Base-by-base conservation (phyloP, 2,888 invertebrate species). In the Torymus auratus region DNA sequence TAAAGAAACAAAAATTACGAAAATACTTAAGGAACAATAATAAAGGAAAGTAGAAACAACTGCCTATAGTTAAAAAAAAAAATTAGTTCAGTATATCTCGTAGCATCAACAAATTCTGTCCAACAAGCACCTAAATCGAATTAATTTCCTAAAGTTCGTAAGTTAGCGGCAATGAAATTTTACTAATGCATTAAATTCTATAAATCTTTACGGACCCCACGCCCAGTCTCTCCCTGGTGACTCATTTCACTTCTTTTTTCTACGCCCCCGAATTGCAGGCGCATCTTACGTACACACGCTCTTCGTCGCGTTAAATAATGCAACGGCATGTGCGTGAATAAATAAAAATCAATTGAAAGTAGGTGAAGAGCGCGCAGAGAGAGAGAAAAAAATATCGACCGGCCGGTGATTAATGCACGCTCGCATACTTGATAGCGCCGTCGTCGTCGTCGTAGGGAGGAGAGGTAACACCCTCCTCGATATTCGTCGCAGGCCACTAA, bases 321-420 rank as follows among this genome's bases (percentile, higher is more conserved):
- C 74, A 74, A 3, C 15, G 41, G 2, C 56, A 41, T 10, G 41
- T 41, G 74, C 65, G 74, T 67, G 55, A 68, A 62, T 41, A 62
- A 76, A 62, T 62, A 71, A 71, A 78, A 78, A 65, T 65, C 50
- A 65, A 65, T 71, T 10, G 58, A 52, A 53, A 71, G 56, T 64
- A 71, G 68, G 71, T 28, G 50, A 78, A 56, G 13, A 58, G 52
- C 11, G 56, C 13, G 53, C 15, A 56, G 14, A 41, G 56, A 53
- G 50, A 13, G 15, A n/a, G 41, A 62, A 62, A 53, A 41, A 52
- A n/a, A n/a, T 61, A 76, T 76, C 41, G 69, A 76, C 69, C 13
- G 17, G 12, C 5, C 14, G 23, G n/a, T 62, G 56, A 62, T 77
- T 50, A 70, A 70, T 70, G 76, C 69, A 52, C 7, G 10, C 50